These are phyloP conservation scores for Chalcosyrphus nemorum DNA, from an alignment of 2,888 invertebrate genomes.

Conservation along the genomic window DNA sequence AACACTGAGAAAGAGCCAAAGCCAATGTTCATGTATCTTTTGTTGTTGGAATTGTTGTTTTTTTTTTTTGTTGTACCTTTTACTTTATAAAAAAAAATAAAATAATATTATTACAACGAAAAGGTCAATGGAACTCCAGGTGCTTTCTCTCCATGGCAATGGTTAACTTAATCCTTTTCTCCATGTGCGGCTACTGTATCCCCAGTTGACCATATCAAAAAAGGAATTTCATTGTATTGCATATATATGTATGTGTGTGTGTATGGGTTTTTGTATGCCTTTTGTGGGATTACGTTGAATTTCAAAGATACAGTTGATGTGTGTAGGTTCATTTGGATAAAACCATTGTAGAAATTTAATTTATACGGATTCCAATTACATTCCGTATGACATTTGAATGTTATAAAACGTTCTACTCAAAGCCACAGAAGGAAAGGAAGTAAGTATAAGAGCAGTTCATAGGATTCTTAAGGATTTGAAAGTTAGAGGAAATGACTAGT, in stretches of 20 bases:
- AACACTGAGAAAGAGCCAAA: slow-evolving; percentile 3
- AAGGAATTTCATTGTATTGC: slow-evolving; percentile 42
- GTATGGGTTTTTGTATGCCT: too few relatives aligned
- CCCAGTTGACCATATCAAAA: slow-evolving; percentile 59
- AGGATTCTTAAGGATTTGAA: slow-evolving; percentile 42
- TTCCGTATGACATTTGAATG: slow-evolving; percentile 37
- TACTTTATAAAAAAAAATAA: not conserved
- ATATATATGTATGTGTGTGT: not conserved
- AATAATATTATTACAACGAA: not conserved
- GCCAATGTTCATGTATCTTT: slow-evolving; percentile 16
- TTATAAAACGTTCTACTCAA: not conserved
- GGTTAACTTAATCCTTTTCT: slow-evolving; percentile 53
- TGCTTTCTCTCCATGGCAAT: slow-evolving; percentile 23
- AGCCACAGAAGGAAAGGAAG: not conserved
- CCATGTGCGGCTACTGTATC: slow-evolving; percentile 16
- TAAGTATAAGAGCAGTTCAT: slow-evolving; percentile 38
- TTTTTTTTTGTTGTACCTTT: too few relatives aligned
- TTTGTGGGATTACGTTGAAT: slow-evolving; percentile 50
- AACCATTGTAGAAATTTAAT: slow-evolving; percentile 58
- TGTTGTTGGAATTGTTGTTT: not conserved
- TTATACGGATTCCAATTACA: slow-evolving; percentile 68
- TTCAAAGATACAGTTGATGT: not conserved
- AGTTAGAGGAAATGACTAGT: not conserved
- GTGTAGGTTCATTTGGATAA: slow-evolving; percentile 32
- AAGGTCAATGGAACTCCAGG: slow-evolving; percentile 51